A percentile compares a stretch with the other conserved stretches of the same genome.
phyloP scores from a whole-genome alignment of 1,140 invertebrate genomes.

The Cepaea nemoralis region DNA sequence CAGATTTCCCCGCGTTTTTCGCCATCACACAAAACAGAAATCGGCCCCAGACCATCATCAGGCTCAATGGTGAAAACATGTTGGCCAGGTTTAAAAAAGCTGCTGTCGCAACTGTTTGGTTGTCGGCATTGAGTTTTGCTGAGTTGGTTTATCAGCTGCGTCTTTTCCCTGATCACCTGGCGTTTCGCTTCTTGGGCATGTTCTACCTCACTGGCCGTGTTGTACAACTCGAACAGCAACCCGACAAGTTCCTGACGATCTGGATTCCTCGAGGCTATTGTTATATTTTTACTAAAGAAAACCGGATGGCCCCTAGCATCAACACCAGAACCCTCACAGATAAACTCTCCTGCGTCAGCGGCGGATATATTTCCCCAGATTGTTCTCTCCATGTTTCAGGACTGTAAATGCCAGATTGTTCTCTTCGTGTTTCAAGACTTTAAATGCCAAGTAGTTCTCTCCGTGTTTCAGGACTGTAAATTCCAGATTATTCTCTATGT shows the following conservation, averaged over 20 bases:
- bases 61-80: background rate
- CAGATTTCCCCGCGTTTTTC: background rate
- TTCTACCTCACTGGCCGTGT: background rate
- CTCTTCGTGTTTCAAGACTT: too few relatives aligned
- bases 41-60: background rate
- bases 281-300: background rate
- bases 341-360: background rate
- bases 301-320: background rate
- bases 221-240: background rate
- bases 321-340: background rate
- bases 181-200: background rate
- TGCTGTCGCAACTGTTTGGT: background rate
- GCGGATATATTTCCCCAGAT: background rate
- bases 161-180: background rate
- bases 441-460: too few relatives aligned
- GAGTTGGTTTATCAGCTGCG: background rate
- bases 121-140: background rate
- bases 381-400: too few relatives aligned
- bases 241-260: background rate
- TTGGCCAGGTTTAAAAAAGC: background rate
- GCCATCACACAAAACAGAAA: conserved; percentile 13
- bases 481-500: too few relatives aligned
- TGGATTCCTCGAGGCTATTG: background rate
- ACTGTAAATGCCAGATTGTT: too few relatives aligned
- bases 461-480: conserved; percentile 49